Evolutionary conservation across 1,140 invertebrate species (phyloP).

Genomic region (Drosophila grimshawi): DNA sequence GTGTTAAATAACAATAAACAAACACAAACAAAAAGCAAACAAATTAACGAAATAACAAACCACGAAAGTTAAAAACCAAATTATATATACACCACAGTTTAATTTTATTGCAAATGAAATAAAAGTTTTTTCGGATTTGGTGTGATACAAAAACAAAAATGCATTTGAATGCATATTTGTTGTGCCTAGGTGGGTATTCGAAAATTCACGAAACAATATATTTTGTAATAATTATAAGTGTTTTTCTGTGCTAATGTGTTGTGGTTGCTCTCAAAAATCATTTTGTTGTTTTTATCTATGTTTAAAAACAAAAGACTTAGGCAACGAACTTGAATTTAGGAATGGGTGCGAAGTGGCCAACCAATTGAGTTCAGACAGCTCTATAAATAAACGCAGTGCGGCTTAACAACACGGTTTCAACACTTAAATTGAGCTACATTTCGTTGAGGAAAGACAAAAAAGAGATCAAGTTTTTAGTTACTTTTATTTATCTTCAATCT

Average conservation of each 20-base stretch:
- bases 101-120: constrained; percentile 32
- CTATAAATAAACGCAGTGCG: constrained; percentile 15
- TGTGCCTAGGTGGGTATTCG: constrained; percentile 71
- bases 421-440: background rate
- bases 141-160: constrained; percentile 42
- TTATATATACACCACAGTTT: constrained; percentile 12
- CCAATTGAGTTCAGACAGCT: constrained; percentile 4
- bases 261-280: constrained; percentile 18
- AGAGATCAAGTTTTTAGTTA: constrained; percentile 1
- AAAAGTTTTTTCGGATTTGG: constrained; percentile 19
- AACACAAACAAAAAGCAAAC: constrained; percentile 12
- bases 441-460: background rate
- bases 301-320: constrained; percentile 75
- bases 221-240: constrained; percentile 53
- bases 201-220: constrained; percentile 31
- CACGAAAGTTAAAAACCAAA: constrained; percentile 20
- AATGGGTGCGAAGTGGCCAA: background rate
- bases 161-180: constrained; percentile 62
- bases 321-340: constrained; percentile 67
- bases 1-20: constrained; percentile 79
- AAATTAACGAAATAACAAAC: constrained; percentile 43
- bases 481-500: constrained; percentile 1
- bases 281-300: background rate
- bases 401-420: constrained; percentile 12
- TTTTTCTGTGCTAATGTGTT: constrained; percentile 61